Evolutionary conservation across 2,113 vertebrate genomes (phyloP).

Genomic region (Capreolus pygargus): DNA sequence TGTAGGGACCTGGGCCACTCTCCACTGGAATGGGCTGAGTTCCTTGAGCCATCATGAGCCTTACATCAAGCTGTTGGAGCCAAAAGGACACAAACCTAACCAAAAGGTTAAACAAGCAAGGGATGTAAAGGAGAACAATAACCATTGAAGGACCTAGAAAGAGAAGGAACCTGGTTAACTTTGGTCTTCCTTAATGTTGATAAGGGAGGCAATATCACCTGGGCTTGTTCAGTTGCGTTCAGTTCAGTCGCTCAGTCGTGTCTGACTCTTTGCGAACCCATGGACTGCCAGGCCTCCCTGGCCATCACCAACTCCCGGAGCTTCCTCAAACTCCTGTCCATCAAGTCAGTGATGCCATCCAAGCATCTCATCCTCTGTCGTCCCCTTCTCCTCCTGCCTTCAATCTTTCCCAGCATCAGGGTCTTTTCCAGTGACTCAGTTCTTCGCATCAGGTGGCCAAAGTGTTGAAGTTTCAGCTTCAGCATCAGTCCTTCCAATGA

Average conservation of each 20-base stretch:
- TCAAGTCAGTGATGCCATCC: not conserved
- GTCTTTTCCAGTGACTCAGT: not conserved
- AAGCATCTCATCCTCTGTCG: not conserved
- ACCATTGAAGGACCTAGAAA: not conserved
- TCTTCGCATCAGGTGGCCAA: not conserved
- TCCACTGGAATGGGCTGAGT: not conserved
- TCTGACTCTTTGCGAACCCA: not conserved
- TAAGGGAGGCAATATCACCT: not conserved
- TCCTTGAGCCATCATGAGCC: not conserved
- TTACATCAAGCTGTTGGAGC: not conserved
- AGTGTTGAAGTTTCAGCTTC: not conserved
- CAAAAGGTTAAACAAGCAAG: not conserved
- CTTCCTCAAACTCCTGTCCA: not conserved
- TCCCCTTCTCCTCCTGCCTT: not conserved
- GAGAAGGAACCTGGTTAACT: not conserved
- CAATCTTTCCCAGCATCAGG: not conserved
- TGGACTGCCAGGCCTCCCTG: not conserved
- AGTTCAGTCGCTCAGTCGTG: not conserved
- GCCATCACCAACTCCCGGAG: not conserved
- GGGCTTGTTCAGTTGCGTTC: not conserved
- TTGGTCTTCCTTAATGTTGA: not conserved
- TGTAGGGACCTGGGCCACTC: not conserved
- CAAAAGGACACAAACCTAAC: not conserved
- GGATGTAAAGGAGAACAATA: not conserved
- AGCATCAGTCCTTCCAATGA: not conserved